Percentiles rank a stretch among this genome's conserved stretches.
phyloP scores from a whole-genome alignment of 2,113 vertebrate genomes.

The Silurus meridionalis region DNA sequence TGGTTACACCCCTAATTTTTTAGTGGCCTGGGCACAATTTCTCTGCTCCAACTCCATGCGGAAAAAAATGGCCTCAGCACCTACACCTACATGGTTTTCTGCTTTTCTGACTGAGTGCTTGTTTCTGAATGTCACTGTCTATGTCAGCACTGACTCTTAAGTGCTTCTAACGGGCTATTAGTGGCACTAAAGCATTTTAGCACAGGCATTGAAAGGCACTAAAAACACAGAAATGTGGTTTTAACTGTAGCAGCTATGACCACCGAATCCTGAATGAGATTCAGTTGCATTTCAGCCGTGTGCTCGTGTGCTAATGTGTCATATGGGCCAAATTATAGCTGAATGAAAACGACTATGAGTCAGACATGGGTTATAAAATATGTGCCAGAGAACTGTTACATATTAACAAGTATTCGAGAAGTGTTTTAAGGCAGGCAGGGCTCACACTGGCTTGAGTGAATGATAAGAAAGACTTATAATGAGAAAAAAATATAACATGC shows the following conservation, averaged over 20 bases:
- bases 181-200: constrained; percentile 67
- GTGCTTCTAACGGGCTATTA: constrained; percentile 72
- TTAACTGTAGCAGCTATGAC: constrained; percentile 55
- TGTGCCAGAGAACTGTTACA: constrained; percentile 31
- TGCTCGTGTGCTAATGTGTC: constrained; percentile 41
- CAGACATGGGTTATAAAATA: constrained; percentile 33
- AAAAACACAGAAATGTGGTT: constrained; percentile 55
- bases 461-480: constrained; percentile 6
- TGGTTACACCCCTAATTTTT: neutral
- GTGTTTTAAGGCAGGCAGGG: constrained; percentile 6
- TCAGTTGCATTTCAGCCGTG: constrained; percentile 21
- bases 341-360: constrained; percentile 43
- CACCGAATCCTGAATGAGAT: constrained; percentile 44
- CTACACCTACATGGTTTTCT: constrained; percentile 46
- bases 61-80: neutral
- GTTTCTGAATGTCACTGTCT: constrained; percentile 66
- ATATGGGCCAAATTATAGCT: constrained; percentile 35
- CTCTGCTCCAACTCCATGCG: neutral
- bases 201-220: constrained; percentile 64
- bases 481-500: neutral
- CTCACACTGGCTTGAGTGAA: constrained; percentile 26
- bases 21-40: neutral
- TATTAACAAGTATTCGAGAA: constrained; percentile 24
- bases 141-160: constrained; percentile 66
- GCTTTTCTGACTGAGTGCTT: constrained; percentile 56